Conservation (phyloP, 2,797 vertebrate genomes). For the Parotocinclus haroldoi region DNA sequence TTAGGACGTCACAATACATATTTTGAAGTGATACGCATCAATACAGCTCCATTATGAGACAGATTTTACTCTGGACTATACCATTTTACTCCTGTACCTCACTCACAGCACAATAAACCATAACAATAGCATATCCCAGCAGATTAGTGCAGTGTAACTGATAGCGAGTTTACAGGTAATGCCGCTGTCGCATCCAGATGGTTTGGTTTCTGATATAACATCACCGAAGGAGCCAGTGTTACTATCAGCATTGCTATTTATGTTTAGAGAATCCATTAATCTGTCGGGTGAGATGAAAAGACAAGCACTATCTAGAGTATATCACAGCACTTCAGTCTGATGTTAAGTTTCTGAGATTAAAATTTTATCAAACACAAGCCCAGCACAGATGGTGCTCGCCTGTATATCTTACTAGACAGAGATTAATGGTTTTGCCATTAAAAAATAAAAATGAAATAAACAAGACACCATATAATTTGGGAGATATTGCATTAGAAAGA, state of each 20-base stretch:
- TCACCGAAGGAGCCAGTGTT: slow-evolving; percentile 9
- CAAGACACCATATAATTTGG: slow-evolving; percentile 1
- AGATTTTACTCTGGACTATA: too few species aligned
- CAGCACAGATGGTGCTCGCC: not conserved
- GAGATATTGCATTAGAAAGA: not conserved
- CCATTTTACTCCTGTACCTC: not conserved
- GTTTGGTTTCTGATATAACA: slow-evolving; percentile 14
- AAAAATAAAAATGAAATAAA: too few species aligned
- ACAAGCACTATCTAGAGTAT: slow-evolving; percentile 4
- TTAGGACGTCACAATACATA: too few species aligned
- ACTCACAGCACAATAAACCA: not conserved
- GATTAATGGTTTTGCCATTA: not conserved
- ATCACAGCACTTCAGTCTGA: not conserved
- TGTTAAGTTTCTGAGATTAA: not conserved
- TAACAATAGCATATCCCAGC: slow-evolving; percentile 8
- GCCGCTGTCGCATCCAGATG: not conserved
- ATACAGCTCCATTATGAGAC: too few species aligned
- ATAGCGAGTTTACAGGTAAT: slow-evolving; percentile 8
- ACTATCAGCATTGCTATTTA: slow-evolving; percentile 14
- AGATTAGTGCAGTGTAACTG: slow-evolving; percentile 9
- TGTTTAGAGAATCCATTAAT: slow-evolving; percentile 17
- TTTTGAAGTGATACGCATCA: too few species aligned
- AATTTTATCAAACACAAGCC: not conserved
- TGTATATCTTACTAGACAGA: not conserved
- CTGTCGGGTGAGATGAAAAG: slow-evolving; percentile 3